Percentiles rank a stretch among this genome's conserved stretches.
phyloP scores from a whole-genome alignment of 2,888 invertebrate genomes.

The Metellina segmentata region DNA sequence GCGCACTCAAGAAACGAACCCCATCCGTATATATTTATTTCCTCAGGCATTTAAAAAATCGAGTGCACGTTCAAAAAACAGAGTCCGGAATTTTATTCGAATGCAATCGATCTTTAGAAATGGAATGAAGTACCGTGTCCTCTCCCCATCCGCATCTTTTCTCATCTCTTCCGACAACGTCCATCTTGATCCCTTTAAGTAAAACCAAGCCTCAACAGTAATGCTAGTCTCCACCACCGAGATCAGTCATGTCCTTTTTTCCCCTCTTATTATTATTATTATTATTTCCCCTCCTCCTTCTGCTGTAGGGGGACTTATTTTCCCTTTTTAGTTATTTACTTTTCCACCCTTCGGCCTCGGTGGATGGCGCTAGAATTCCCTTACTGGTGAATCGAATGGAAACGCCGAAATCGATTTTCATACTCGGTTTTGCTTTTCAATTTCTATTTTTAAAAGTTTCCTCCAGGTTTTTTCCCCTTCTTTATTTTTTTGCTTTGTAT shows the following conservation, averaged over 20 bases:
- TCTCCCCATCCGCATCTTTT: background rate
- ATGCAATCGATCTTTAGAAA: constrained; percentile 12
- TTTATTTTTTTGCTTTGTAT: constrained; percentile 29
- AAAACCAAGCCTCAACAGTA: constrained; percentile 38
- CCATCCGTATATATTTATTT: background rate
- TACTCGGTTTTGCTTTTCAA: constrained; percentile 47
- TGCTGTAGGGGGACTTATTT: constrained; percentile 53
- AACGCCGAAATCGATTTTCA: constrained; percentile 66
- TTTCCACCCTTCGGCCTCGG: constrained; percentile 14
- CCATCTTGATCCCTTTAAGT: constrained; percentile 41
- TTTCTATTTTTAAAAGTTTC: constrained; percentile 68
- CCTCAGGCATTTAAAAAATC: background rate
- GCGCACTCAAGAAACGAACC: background rate
- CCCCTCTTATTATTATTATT: constrained; percentile 12
- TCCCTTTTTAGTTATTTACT: constrained; percentile 62
- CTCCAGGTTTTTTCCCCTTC: background rate
- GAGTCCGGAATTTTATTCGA: constrained; percentile 1
- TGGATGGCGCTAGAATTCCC: constrained; percentile 34
- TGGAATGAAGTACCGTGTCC: background rate
- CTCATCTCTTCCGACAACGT: constrained; percentile 25
- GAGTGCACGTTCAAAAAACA: background rate
- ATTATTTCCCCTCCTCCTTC: background rate
- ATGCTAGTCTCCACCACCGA: constrained; percentile 32
- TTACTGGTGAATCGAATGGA: constrained; percentile 47
- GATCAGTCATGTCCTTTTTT: constrained; percentile 36